Conservation (phyloP, 1,140 invertebrate genomes). For the Drosophila burlai region DNA sequence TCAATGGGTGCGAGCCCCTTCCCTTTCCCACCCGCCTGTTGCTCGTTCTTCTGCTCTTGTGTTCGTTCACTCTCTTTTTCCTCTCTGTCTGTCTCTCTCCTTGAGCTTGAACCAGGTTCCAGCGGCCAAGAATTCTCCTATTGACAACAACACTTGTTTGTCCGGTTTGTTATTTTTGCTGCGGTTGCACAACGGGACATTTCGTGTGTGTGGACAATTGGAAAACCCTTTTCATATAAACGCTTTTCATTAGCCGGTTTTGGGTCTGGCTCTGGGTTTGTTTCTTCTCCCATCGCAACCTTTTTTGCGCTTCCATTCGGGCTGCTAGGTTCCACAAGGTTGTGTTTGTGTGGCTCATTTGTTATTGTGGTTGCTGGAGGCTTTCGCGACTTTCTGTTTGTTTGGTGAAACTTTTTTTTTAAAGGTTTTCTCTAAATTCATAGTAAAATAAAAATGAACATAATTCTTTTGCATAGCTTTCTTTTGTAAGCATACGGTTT, state of each 20-base stretch:
- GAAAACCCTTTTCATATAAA: conserved; percentile 62
- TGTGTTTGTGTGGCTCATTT: conserved; percentile 35
- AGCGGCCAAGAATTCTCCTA: conserved; percentile 55
- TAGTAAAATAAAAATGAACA: conserved; percentile 56
- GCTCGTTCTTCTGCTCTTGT: conserved; percentile 23
- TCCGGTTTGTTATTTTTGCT: conserved; percentile 68
- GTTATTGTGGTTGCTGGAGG: conserved; percentile 49
- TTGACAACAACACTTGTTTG: conserved; percentile 64
- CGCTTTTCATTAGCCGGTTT: conserved; percentile 58
- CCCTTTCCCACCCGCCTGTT: conserved; percentile 24
- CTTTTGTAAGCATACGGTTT: background rate
- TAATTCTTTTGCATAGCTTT: conserved; percentile 39
- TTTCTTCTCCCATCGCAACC: conserved; percentile 36
- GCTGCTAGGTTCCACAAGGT: conserved; percentile 42
- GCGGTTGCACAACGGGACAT: conserved; percentile 74
- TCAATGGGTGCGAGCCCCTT: conserved; percentile 47
- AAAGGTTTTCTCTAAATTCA: conserved; percentile 70
- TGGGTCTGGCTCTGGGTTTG: conserved; percentile 5
- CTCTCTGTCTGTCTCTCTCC: conserved; percentile 32
- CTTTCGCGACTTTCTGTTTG: conserved; percentile 80
- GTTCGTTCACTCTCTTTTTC: conserved; percentile 7
- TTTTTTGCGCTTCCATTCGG: conserved; percentile 58
- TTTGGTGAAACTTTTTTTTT: conserved; percentile 75
- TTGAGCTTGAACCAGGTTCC: conserved; percentile 71
- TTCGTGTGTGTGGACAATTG: conserved; percentile 56